These are phyloP conservation scores for Dicyrtoma fusca DNA, from an alignment of 2,888 invertebrate genomes.

Conservation along the genomic window DNA sequence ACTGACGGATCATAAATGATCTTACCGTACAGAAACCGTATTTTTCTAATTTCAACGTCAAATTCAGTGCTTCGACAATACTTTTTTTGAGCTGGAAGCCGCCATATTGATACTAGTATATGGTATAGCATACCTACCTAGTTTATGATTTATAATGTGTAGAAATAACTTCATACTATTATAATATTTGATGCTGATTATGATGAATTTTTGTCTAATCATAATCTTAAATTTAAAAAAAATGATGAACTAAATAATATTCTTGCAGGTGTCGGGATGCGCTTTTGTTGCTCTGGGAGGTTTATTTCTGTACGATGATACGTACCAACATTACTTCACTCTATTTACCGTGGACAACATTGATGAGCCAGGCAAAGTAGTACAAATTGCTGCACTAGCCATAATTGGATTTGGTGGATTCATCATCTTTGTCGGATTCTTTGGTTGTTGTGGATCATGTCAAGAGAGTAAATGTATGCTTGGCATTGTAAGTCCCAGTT, in stretches of 20 bases:
- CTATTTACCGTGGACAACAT: constrained; percentile 61
- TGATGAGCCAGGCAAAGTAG: constrained; percentile 60
- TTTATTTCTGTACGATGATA: constrained; percentile 64
- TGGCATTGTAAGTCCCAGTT: constrained; percentile 61
- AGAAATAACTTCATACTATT: no score
- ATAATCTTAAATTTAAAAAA: no score
- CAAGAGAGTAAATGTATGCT: constrained; percentile 63
- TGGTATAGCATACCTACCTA: background rate
- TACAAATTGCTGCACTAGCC: constrained; percentile 63
- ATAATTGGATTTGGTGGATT: constrained; percentile 63
- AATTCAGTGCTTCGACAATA: no score
- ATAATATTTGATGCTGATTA: no score
- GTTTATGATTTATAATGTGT: no score
- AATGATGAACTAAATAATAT: background rate
- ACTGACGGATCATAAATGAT: no score
- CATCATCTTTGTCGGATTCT: constrained; percentile 64
- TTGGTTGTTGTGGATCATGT: constrained; percentile 66
- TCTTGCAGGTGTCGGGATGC: constrained; percentile 63
- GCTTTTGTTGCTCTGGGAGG: constrained; percentile 64
- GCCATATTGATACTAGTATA: no score
- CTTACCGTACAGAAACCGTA: no score
- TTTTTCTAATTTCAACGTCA: no score
- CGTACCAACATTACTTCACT: constrained; percentile 63
- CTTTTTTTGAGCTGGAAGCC: no score
- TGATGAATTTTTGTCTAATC: no score